These are phyloP conservation scores for Cosmia pyralina DNA, from an alignment of 2,888 invertebrate species.

Conservation along the genomic window DNA sequence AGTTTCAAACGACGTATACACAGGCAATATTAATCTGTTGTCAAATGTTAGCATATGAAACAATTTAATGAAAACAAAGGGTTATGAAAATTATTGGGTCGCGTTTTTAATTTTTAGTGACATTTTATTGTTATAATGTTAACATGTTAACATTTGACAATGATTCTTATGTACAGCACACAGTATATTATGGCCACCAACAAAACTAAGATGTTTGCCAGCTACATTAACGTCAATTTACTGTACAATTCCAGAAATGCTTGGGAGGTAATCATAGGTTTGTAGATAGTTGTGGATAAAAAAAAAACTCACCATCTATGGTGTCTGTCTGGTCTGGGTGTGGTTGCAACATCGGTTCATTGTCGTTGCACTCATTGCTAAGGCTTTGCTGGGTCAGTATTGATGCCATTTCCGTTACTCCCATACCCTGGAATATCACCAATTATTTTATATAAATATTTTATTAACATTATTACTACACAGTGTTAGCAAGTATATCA, in stretches of 20 bases:
- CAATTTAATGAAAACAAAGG: not conserved
- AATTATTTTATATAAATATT: conserved; percentile 29
- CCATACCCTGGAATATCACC: conserved; percentile 89
- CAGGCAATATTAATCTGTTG: conserved; percentile 39
- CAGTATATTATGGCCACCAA: conserved; percentile 66
- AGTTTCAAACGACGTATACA: conserved; percentile 49
- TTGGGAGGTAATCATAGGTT: conserved; percentile 17
- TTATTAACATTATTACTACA: not conserved
- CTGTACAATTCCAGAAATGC: not conserved
- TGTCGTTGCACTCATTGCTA: conserved; percentile 90
- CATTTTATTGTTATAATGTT: conserved; percentile 18
- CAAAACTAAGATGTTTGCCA: conserved; percentile 49
- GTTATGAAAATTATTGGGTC: not conserved
- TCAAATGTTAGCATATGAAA: conserved; percentile 50
- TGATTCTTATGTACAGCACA: conserved; percentile 51
- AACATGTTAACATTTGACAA: conserved; percentile 64
- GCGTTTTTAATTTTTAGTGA: not conserved
- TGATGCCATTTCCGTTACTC: conserved; percentile 91
- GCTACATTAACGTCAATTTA: not conserved
- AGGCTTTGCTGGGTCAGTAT: conserved; percentile 91
- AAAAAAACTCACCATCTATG: conserved; percentile 92
- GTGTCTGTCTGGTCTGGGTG: conserved; percentile 93
- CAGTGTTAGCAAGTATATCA: not conserved
- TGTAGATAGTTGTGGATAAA: conserved; percentile 37
- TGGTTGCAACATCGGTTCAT: conserved; percentile 90